Percentiles rank a stretch among this genome's conserved stretches.
These are phyloP conservation scores for Hirtodrosophila confusa DNA, from an alignment of 2,888 invertebrate genomes.

Conservation along the genomic window DNA sequence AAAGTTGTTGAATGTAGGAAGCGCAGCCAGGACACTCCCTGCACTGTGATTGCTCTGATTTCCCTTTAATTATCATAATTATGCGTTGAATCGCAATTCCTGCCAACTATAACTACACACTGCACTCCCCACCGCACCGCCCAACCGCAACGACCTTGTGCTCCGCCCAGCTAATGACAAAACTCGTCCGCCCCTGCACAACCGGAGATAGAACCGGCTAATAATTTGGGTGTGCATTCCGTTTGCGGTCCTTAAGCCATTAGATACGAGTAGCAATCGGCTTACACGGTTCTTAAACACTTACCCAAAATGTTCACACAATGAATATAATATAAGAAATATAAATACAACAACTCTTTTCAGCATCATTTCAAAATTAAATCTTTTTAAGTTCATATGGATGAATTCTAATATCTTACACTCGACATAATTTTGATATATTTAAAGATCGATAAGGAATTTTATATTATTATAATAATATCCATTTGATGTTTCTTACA, in stretches of 20 bases:
- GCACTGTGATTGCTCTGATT: conserved; percentile 47
- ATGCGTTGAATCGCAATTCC: conserved; percentile 53
- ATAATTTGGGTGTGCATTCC: conserved; percentile 7
- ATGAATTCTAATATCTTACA: no score
- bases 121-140: not conserved
- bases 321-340: no score
- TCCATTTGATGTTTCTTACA: no score
- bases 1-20: conserved; percentile 36
- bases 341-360: no score
- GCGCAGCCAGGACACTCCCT: conserved; percentile 33
- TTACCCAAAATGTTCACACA: no score
- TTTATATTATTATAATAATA: no score
- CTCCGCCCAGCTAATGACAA: conserved; percentile 17
- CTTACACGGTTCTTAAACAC: no score
- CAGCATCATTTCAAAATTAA: no score
- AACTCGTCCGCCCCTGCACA: conserved; percentile 6
- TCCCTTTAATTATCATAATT: conserved; percentile 74
- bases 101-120: conserved; percentile 5
- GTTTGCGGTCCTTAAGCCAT: not conserved
- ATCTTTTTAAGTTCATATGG: no score
- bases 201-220: conserved; percentile 23
- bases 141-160: conserved; percentile 15
- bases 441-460: no score
- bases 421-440: no score
- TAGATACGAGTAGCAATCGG: not conserved